Conservation (phyloP, 1,140 invertebrate species). For the Zophobas morio region DNA sequence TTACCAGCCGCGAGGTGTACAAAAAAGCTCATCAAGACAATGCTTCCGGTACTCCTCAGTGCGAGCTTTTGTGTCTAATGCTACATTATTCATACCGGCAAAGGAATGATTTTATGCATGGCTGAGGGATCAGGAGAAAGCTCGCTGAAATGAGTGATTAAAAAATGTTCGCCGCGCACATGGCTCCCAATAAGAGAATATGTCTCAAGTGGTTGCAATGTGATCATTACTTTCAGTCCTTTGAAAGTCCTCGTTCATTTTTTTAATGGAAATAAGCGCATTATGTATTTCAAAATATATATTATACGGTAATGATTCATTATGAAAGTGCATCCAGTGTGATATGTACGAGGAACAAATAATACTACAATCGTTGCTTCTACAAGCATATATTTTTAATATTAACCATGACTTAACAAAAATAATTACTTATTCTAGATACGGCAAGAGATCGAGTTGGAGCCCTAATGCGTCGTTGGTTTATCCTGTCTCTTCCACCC, state of each 20-base stretch:
- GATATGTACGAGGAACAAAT: no score
- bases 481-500: conserved; percentile 43
- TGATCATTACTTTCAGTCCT: no score
- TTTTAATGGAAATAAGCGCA: no score
- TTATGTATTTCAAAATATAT: no score
- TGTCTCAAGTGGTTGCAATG: no score
- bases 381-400: neutral
- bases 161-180: conserved; percentile 14
- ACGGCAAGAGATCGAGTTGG: conserved; percentile 60
- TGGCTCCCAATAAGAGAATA: neutral
- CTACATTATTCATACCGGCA: conserved; percentile 29
- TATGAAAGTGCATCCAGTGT: no score
- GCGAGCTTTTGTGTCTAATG: conserved; percentile 41
- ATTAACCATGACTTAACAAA: conserved; percentile 11
- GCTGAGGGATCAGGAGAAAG: conserved; percentile 25
- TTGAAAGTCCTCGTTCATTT: no score
- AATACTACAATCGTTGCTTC: no score
- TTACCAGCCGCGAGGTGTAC: conserved; percentile 27
- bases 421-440: conserved; percentile 53
- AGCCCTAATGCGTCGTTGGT: conserved; percentile 41
- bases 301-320: no score
- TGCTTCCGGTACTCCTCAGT: conserved; percentile 26
- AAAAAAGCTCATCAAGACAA: conserved; percentile 30
- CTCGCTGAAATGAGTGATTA: conserved; percentile 28
- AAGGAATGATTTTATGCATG: conserved; percentile 36